Evolutionary conservation across 2,888 invertebrate species (phyloP).

Genomic region (Cryptops parisi): DNA sequence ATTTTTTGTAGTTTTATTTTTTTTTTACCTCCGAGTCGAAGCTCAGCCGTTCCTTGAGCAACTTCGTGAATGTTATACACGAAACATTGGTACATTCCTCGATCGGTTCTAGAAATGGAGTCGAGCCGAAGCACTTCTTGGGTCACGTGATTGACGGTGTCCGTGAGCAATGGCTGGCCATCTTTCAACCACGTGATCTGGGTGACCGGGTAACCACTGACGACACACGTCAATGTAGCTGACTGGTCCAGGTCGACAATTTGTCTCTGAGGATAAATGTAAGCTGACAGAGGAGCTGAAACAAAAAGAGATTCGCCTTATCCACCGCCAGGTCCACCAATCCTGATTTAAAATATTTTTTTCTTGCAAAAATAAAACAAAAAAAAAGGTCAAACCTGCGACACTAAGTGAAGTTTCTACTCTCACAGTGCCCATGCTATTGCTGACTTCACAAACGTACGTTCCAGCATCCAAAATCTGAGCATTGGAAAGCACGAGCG

Average conservation of each 20-base stretch:
- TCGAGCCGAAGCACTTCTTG: conserved; percentile 24
- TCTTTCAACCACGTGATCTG: conserved; percentile 25
- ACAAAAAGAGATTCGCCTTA: conserved; percentile 18
- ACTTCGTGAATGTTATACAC: conserved; percentile 26
- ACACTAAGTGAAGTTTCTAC: conserved; percentile 27
- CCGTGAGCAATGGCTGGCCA: conserved; percentile 22
- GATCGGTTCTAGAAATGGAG: conserved; percentile 29
- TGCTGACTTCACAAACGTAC: conserved; percentile 31
- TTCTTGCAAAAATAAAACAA: too few relatives aligned
- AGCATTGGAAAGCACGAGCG: conserved; percentile 13
- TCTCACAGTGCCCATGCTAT: conserved; percentile 27
- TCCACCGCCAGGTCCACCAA: too few relatives aligned
- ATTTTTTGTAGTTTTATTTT: not conserved
- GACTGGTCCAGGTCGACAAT: conserved; percentile 23
- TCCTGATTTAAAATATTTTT: too few relatives aligned
- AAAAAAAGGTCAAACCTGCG: conserved; percentile 23
- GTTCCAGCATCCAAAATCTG: conserved; percentile 26
- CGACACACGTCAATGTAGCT: conserved; percentile 22
- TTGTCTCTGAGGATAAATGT: conserved; percentile 19
- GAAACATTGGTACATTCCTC: conserved; percentile 33
- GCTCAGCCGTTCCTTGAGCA: conserved; percentile 58
- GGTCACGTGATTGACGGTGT: conserved; percentile 16
- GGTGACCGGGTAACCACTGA: conserved; percentile 18
- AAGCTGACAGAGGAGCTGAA: conserved; percentile 16
- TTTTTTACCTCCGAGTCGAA: conserved; percentile 38